Percentiles rank a stretch among this genome's conserved stretches.
These are phyloP conservation scores for Siderastrea siderea DNA, from an alignment of 92 coral and sea anemone genomes.

Conservation along the genomic window DNA sequence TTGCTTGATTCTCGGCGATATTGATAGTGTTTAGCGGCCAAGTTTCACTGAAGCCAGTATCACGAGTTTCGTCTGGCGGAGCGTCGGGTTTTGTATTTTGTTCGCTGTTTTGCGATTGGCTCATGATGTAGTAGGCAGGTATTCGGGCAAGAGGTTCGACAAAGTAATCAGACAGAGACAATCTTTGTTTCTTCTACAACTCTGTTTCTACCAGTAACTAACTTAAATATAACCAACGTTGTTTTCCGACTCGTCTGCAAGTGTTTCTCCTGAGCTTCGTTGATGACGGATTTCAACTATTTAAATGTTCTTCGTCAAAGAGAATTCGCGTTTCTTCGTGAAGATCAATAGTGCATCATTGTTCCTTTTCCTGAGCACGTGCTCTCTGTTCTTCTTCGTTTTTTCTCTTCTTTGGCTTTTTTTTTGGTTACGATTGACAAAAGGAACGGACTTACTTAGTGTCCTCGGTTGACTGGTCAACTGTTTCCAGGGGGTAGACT, in stretches of 20 bases:
- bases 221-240: background rate
- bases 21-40: background rate
- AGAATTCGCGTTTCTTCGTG: background rate
- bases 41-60: constrained; percentile 54
- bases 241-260: background rate
- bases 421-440: background rate
- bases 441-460: constrained; percentile 28
- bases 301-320: background rate
- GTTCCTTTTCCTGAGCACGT: constrained; percentile 15
- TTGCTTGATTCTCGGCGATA: background rate
- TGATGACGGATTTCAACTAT: background rate
- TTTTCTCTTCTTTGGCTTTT: background rate
- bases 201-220: constrained; percentile 37
- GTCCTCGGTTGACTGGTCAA: constrained; percentile 5
- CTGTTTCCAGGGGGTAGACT: too few relatives aligned
- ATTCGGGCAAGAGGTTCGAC: background rate
- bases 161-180: constrained; percentile 31
- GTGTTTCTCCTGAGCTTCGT: background rate
- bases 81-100: constrained; percentile 12
- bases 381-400: background rate
- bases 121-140: background rate
- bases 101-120: constrained; percentile 17
- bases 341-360: background rate
- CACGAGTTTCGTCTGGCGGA: constrained; percentile 20
- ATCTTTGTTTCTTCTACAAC: background rate